Evolutionary conservation across 2,888 invertebrate species (phyloP).

Genomic region (Macropis europaea): DNA sequence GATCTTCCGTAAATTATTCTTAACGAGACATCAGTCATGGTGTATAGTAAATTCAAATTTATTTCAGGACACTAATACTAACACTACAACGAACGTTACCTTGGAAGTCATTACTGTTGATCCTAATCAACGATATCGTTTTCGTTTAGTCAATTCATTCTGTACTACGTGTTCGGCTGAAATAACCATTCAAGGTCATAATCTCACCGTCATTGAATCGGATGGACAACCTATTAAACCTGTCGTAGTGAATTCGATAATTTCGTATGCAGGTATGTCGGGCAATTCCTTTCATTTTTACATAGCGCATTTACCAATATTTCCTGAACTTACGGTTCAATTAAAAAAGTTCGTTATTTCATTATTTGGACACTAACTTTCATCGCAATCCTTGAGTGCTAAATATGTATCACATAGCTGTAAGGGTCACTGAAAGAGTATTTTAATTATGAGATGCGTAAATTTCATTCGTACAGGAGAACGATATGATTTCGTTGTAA

Average conservation of each 20-base stretch:
- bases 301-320: no score
- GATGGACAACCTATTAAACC: constrained; percentile 82
- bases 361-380: no score
- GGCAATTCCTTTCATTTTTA: no score
- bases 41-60: no score
- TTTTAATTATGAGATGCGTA: constrained; percentile 41
- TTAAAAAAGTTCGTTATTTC: no score
- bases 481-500: constrained; percentile 83
- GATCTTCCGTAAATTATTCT: no score
- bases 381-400: no score
- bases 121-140: constrained; percentile 80
- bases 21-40: no score
- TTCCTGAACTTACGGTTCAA: no score
- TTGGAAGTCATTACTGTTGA: constrained; percentile 72
- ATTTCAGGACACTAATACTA: no score
- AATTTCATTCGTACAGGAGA: constrained; percentile 82
- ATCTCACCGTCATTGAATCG: constrained; percentile 80
- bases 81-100: constrained; percentile 63
- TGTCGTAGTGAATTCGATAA: constrained; percentile 71
- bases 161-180: constrained; percentile 81
- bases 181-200: constrained; percentile 81
- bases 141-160: constrained; percentile 82
- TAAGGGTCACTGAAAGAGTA: constrained; percentile 68
- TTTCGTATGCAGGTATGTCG: constrained; percentile 19
- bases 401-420: no score